These are phyloP conservation scores for Carettochelys insculpta DNA, from an alignment of 2,113 vertebrate species.

Conservation along the genomic window DNA sequence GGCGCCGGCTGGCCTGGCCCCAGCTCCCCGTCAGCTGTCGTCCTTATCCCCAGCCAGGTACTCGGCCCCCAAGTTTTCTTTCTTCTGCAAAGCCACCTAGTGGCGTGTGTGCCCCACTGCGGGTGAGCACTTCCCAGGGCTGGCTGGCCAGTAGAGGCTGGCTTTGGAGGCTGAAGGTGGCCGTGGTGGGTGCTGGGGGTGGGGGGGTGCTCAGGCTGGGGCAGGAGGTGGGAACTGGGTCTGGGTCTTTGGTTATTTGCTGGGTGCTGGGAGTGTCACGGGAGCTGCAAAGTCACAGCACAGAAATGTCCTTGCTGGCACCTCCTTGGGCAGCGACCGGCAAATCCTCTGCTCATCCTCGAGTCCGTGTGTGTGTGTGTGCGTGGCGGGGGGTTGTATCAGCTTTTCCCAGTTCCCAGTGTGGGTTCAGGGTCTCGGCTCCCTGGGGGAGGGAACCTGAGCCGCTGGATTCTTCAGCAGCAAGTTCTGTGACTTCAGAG, in stretches of 20 bases:
- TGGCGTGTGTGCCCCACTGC: background rate
- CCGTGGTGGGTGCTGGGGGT: background rate
- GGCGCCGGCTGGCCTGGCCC: too few relatives aligned
- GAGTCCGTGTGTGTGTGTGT: background rate
- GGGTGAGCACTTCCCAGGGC: background rate
- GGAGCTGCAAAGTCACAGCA: background rate
- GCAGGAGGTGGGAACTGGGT: background rate
- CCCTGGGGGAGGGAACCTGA: background rate
- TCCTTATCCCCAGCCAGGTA: background rate
- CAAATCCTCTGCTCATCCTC: too few relatives aligned
- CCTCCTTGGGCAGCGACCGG: background rate
- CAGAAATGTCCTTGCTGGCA: background rate
- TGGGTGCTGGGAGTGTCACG: background rate
- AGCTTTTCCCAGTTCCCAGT: background rate
- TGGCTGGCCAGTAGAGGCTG: background rate
- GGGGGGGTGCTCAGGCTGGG: too few relatives aligned
- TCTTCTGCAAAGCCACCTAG: background rate
- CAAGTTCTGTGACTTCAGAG: background rate
- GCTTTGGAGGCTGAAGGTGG: background rate
- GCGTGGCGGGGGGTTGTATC: background rate
- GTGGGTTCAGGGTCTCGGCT: background rate
- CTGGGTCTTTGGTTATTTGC: background rate
- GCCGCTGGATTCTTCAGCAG: background rate
- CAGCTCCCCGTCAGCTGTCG: too few relatives aligned
- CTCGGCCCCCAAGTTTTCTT: background rate